Evolutionary conservation across 2,888 invertebrate genomes (phyloP), one percentile per base, ranked within the genome.

Genomic region (Theristus sp.): DNA sequence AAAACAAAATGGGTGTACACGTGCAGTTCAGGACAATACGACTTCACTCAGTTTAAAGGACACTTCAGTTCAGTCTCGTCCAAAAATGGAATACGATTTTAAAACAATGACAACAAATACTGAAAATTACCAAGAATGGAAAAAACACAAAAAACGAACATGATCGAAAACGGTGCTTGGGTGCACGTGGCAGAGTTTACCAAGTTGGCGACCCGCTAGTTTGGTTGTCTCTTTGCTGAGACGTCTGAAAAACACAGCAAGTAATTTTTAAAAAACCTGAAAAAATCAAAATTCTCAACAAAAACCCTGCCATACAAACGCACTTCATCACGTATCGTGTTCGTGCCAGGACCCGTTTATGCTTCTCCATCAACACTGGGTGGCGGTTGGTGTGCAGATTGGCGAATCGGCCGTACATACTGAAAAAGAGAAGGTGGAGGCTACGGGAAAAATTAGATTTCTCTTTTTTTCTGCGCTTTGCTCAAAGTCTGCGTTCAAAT

Each of bases 131-230:
- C n/a, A n/a, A n/a, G n/a, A n/a, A n/a, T n/a, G n/a, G n/a, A n/a
- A n/a, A n/a, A n/a, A n/a, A n/a, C n/a, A n/a, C 6, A 52, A 24
- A 17, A n/a, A 52, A 81, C 80, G 81, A 68, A 90, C 89, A 75
- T 96, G 94, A 77, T 98, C 94, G 74, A 98, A 94, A 6, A 99
- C 81, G 69, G 90, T 86, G 13, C 88, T 87, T 0, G 99, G 96
- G 54, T 91, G 88, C 58, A 88, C 89, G 74, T 98, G 96, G 29
- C 91, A 89, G 38, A 96, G 79, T 79, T 99, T 99, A 22, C 96
- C 98, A 65, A 99, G 86, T 57, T 87, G 84, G 62, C 98, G 81
- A 0, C 98, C 98, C 63, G 91, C 87, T 1, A 88, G 89, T 75
- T 96, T 98, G 6, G 94, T 89, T 71, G 93, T 98, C 75, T 99